Evolutionary conservation across 2,113 vertebrate genomes (phyloP), one percentile per base, ranked within the genome.

Genomic region (Callipepla californica): DNA sequence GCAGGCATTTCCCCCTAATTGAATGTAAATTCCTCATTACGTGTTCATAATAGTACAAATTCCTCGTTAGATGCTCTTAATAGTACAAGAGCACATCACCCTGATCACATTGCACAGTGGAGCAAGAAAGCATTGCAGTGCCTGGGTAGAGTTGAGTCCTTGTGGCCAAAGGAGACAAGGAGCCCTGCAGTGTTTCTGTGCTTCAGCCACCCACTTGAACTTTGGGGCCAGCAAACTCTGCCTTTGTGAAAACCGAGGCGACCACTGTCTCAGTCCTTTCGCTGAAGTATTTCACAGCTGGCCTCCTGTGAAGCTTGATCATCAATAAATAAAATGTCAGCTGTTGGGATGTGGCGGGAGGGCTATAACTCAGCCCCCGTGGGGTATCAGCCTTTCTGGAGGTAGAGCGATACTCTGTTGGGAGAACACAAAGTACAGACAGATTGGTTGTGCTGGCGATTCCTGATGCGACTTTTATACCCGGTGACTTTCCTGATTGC

Each of bases 381-480:
- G 47, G 81, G 63, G 36, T 58, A 48, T 58, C 73, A 14, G 55
- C 75, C 73, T 83, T 84, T 85, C 92, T 48, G 63, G 70, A 61
- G 40, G 34, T 47, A 66, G 53, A 80, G 55, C 65, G 85, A 57
- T 80, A 36, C n/a, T 77, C 30, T 38, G 2, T 53, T 28, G 88
- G 87, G 74, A 89, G 80, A 93, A 77, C 74, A 66, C 78, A 44
- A 89, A 76, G 53, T 65, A 36, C 62, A 73, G 53, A 36, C 88
- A 66, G 38, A 59, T 63, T 62, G 40, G 57, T 63, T 93, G 30
- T 76, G 83, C 67, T 72, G 91, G 58, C 3, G 8, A 57, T 88
- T 93, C 73, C 82, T 86, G 70, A 70, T 89, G 80, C 73, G 81
- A 80, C 79, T 89, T 93, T 80, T 72, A 55, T 89, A 79, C 58